Base-by-base conservation (phyloP, 1,140 invertebrate species). In the Leptinotarsa undecemlineata region DNA sequence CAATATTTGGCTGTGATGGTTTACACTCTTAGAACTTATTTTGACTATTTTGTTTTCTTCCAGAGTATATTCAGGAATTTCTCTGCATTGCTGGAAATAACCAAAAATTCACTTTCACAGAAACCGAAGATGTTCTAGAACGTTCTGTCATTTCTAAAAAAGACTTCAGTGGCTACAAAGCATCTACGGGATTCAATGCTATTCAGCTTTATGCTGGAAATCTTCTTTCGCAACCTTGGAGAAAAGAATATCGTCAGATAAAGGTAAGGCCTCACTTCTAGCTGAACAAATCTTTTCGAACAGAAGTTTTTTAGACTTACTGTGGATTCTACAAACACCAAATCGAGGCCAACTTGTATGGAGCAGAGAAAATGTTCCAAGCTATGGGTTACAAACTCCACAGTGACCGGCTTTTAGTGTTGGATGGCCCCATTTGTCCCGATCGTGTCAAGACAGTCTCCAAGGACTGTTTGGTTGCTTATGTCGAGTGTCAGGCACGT, bases 271-370 rank as follows among this genome's bases (percentile, higher is more conserved):
- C 8, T 42, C 1, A 42, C 33, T 42, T 42, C 1, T 42, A 11
- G 33, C 33, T 70, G 20, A 42, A 11, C 5, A 48, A 19, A 48
- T 64, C 6, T 66, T 23, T 20, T 20, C 33, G 6, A 21, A 33
- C 21, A 23, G 15, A 21, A 64, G 14, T 19, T 57, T 87, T 87
- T 17, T 82, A 96, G 94, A 88, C 93, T 69, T 96, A 94, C 82
- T 92, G 91, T 77, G 95, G 95, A 19, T 96, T 92, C 85, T 96
- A 91, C 86, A 93, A 95, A 81, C 94, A 96, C 83, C 91, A 95
- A 82, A 90, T 97, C 47, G 91, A 94, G 80, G 89, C 91, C 2
- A 92, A 94, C 83, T 86, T 96, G 76, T 84, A 91, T 17, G 91
- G 91, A 74, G 92, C 92, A 1, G 92, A 94, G 78, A 85, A 89